Conservation (phyloP, 2,888 invertebrate species). For the Amiota mariae region DNA sequence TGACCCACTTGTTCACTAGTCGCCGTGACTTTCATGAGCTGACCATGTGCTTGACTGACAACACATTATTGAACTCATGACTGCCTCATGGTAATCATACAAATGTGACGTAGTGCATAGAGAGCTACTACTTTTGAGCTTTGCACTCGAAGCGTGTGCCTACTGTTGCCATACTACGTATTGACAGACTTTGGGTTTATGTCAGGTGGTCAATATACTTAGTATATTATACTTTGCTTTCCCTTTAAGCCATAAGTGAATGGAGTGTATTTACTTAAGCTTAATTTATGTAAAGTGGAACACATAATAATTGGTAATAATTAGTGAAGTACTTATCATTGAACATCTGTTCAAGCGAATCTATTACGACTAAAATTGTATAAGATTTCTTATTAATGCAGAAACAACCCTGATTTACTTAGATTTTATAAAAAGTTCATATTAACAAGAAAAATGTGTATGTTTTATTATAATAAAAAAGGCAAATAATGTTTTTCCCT, state of each 20-base stretch:
- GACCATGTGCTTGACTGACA: not conserved
- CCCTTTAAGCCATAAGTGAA: too few species aligned
- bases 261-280: not conserved
- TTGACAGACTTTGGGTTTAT: too few species aligned
- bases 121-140: not conserved
- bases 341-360: not conserved
- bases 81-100: not conserved
- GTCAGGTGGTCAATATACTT: too few species aligned
- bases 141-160: conserved; percentile 14
- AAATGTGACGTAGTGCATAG: conserved; percentile 2
- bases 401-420: too few species aligned
- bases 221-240: too few species aligned
- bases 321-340: not conserved
- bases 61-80: not conserved
- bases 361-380: not conserved
- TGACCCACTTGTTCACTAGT: too few species aligned
- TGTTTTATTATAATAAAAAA: too few species aligned
- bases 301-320: too few species aligned
- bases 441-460: too few species aligned
- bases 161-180: too few species aligned
- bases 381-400: not conserved
- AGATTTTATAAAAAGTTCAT: too few species aligned
- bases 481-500: too few species aligned
- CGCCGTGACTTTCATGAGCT: conserved; percentile 49
- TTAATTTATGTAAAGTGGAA: not conserved